Evolutionary conservation across 2,888 invertebrate genomes (phyloP).

Genomic region (Aleiodes alternator): DNA sequence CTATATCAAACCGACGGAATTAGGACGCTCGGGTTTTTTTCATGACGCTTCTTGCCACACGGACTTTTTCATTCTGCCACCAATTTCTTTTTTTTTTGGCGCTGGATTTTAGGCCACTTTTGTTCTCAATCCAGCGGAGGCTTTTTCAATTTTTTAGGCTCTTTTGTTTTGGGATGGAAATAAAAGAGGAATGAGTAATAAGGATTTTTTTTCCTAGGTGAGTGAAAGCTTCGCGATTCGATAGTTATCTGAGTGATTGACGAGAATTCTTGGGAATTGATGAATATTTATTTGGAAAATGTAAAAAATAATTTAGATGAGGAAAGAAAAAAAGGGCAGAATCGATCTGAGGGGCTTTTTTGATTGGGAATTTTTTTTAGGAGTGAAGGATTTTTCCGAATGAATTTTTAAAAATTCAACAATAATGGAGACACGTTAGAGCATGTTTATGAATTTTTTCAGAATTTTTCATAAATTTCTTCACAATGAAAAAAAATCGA

Average conservation of each 20-base stretch:
- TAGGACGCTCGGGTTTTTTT: constrained; percentile 40
- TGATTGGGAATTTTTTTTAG: too few species aligned
- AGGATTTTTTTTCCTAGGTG: constrained; percentile 3
- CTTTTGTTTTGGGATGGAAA: constrained; percentile 5
- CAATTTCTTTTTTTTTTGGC: constrained; percentile 53
- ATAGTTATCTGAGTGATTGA: neutral
- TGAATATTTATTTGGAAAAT: constrained; percentile 6
- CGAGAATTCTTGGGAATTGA: neutral
- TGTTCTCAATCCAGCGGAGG: constrained; percentile 42
- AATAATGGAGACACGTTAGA: too few species aligned
- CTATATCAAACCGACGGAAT: constrained; percentile 36
- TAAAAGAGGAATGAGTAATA: constrained; percentile 6
- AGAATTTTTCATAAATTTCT: neutral
- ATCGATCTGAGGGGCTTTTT: too few species aligned
- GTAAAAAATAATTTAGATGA: too few species aligned
- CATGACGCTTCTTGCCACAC: constrained; percentile 31
- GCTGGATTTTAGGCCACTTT: constrained; percentile 32
- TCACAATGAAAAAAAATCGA: neutral
- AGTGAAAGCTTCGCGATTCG: neutral
- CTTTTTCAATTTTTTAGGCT: constrained; percentile 29
- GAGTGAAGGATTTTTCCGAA: too few species aligned
- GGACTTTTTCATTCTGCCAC: constrained; percentile 45
- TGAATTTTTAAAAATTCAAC: too few species aligned
- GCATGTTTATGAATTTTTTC: too few species aligned
- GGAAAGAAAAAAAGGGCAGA: too few species aligned